Percentiles rank a stretch among this genome's conserved stretches.
These are phyloP conservation scores for Oophaga pumilio DNA, from an alignment of 2,113 vertebrate species.

Conservation along the genomic window DNA sequence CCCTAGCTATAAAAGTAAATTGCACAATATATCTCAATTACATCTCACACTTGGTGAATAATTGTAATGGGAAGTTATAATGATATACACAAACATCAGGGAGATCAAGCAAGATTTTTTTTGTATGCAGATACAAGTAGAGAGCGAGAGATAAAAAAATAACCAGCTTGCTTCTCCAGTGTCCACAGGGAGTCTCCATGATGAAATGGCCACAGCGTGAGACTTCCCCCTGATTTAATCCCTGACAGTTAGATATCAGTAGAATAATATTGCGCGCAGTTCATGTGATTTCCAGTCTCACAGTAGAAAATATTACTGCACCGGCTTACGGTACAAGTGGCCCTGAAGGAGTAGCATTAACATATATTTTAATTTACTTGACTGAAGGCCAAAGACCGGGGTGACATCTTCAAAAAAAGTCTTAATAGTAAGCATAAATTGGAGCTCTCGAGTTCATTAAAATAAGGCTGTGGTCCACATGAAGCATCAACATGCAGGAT, in stretches of 20 bases:
- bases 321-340: conserved; percentile 16
- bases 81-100: conserved; percentile 44
- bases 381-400: conserved; percentile 14
- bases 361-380: conserved; percentile 51
- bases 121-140: conserved; percentile 29
- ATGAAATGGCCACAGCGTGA: conserved; percentile 50
- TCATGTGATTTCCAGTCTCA: conserved; percentile 31
- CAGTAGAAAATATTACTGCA: conserved; percentile 17
- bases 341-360: conserved; percentile 22
- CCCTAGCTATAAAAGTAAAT: conserved; percentile 46
- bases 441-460: conserved; percentile 10
- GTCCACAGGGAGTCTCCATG: conserved; percentile 43
- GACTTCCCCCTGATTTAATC: conserved; percentile 41
- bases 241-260: conserved; percentile 51
- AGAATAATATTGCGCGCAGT: conserved; percentile 37
- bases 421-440: conserved; percentile 23
- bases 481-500: neutral
- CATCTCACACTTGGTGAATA: conserved; percentile 48
- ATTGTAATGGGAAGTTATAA: conserved; percentile 50
- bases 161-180: conserved; percentile 36
- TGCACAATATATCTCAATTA: conserved; percentile 53
- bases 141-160: conserved; percentile 31
- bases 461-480: neutral
- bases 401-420: conserved; percentile 11
- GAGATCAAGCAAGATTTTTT: conserved; percentile 26